phyloP scores from a whole-genome alignment of 2,888 invertebrate species.

The Ischnura elegans region DNA sequence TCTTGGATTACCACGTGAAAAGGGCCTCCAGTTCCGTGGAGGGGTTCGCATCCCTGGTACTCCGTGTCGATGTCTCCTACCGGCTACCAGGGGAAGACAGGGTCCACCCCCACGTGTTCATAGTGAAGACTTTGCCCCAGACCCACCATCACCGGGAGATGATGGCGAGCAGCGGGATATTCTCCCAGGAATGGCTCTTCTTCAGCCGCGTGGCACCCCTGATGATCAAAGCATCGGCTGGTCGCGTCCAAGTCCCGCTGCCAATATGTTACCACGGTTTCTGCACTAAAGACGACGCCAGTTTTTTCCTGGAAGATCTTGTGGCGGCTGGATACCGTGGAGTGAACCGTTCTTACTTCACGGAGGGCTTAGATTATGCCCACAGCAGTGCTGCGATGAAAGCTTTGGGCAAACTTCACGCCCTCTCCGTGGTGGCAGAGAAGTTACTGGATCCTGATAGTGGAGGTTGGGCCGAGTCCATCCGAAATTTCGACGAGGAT shows the following conservation, averaged over 20 bases:
- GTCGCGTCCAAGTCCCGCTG: neutral
- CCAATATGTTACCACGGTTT: slow-evolving; percentile 28
- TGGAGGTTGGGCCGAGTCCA: neutral
- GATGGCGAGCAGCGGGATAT: neutral
- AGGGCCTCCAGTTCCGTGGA: slow-evolving; percentile 37
- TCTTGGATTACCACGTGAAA: slow-evolving; percentile 21
- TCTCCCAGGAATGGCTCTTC: neutral
- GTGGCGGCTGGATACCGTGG: neutral
- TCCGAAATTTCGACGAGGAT: neutral
- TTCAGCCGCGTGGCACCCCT: neutral
- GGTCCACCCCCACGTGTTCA: neutral
- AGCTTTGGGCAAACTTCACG: neutral
- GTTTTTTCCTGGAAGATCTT: slow-evolving; percentile 40
- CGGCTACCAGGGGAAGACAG: neutral
- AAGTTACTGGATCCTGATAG: neutral
- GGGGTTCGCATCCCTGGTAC: slow-evolving; percentile 42
- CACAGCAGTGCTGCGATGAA: slow-evolving; percentile 36
- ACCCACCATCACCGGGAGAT: neutral
- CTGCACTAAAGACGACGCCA: neutral
- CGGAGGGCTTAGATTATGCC: neutral
- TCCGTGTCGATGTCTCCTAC: slow-evolving; percentile 4
- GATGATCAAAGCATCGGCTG: neutral
- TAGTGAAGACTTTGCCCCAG: slow-evolving; percentile 36
- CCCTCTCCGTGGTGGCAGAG: slow-evolving; percentile 6
- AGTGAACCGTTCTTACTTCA: neutral